Evolutionary conservation across 2,888 invertebrate species (phyloP).

Genomic region (Electrophaes corylata): DNA sequence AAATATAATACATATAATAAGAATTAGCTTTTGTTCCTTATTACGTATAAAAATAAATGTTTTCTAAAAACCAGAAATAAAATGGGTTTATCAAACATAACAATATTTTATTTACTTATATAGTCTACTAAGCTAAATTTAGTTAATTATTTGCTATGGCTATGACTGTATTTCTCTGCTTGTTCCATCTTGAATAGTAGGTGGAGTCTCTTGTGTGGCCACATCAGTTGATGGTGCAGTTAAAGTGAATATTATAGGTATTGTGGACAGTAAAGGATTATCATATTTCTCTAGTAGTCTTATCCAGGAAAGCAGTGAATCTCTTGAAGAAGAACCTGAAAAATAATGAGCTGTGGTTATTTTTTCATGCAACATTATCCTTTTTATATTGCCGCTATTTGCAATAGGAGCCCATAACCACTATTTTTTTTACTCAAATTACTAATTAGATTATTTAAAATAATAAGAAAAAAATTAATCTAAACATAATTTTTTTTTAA

Average conservation of each 20-base stretch:
- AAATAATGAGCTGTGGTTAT: slow-evolving; percentile 25
- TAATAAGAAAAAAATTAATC: no score
- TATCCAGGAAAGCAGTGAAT: slow-evolving; percentile 97
- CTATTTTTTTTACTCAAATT: no score
- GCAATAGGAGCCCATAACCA: no score
- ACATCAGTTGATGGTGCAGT: slow-evolving; percentile 84
- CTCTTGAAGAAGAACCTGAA: slow-evolving; percentile 92
- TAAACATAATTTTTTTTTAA: no score
- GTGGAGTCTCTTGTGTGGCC: slow-evolving; percentile 64
- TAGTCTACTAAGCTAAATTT: slow-evolving; percentile 11
- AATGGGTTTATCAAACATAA: slow-evolving; percentile 28
- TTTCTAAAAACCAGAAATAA: slow-evolving; percentile 12
- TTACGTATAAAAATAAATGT: background rate
- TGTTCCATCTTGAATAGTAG: slow-evolving; percentile 46
- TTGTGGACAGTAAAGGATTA: slow-evolving; percentile 88
- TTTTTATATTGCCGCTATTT: no score
- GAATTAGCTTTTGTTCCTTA: background rate
- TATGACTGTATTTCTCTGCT: slow-evolving; percentile 30
- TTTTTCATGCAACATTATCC: no score
- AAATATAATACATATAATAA: background rate
- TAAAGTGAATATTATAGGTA: slow-evolving; percentile 94
- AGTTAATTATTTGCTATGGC: background rate
- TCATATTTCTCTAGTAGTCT: slow-evolving; percentile 89
- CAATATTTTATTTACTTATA: slow-evolving; percentile 29
- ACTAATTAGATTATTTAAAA: no score